Evolutionary conservation across 2,113 vertebrate species (phyloP), one percentile per base, ranked within the genome.

Genomic region (Proteles cristata): DNA sequence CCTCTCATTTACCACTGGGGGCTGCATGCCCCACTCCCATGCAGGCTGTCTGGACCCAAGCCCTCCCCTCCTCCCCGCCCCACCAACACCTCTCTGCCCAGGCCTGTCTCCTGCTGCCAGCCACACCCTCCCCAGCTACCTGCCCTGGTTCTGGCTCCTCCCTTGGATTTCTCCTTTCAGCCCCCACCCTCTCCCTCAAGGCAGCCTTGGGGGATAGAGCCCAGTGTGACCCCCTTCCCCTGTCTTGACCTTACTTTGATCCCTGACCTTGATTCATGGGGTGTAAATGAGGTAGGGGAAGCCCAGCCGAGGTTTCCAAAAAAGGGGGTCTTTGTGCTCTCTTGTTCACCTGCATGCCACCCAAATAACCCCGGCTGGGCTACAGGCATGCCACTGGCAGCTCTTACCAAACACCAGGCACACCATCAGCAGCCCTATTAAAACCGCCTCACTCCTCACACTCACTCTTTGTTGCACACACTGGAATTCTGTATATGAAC

Each of bases 61-160:
- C 55, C 80, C 93, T 91, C 66, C 68, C 87, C n/a, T 79, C 74
- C 84, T 87, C 94, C 77, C 81, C 31, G 68, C 83, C 90, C 94
- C 50, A 85, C 74, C 43, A 76, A 82, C 76, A 71, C 90, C 55
- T 96, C 96, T 92, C 93, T 98, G 97, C 97, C 95, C 94, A 90
- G 97, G 96, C 98, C 97, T 98, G 97, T 97, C 93, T 82, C 87
- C 90, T 8, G 5, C 69, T 35, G 94, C 93, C 88, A 88, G 88
- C 95, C 94, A 0, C 96, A 97, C 97, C 96, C 96, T 97, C 98
- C 96, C 91, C 97, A 98, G 98, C 98, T 98, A 97, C 96, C 43
- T 61, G 83, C 92, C 95, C 96, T 79, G 90, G 77, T n/a, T 97
- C 89, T 96, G 97, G 96, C 98, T 98, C 98, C 96, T 96, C 89